These are phyloP conservation scores for Sminthurides aquaticus DNA, from an alignment of 2,888 invertebrate species.

Conservation along the genomic window DNA sequence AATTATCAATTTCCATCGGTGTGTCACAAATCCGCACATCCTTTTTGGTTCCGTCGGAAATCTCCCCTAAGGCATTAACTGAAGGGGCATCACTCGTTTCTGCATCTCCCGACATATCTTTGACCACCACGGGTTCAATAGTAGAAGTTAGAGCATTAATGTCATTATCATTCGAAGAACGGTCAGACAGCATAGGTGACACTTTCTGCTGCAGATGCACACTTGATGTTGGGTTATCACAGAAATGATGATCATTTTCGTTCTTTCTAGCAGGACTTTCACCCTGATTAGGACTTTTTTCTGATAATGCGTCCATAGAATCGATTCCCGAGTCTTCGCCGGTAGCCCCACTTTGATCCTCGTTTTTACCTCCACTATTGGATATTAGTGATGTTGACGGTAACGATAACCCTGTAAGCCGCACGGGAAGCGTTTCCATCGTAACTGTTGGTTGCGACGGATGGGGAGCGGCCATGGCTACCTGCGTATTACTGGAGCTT, in stretches of 20 bases:
- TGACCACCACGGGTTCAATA: neutral
- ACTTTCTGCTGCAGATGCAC: conserved; percentile 9
- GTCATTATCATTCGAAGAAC: conserved; percentile 3
- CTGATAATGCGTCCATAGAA: conserved; percentile 87
- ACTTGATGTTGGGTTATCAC: conserved; percentile 22
- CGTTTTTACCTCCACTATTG: conserved; percentile 18
- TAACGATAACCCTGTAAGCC: conserved; percentile 15
- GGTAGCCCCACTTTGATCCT: conserved; percentile 48
- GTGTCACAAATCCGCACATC: too few relatives aligned
- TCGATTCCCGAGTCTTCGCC: conserved; percentile 88
- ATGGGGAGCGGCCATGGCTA: conserved; percentile 21
- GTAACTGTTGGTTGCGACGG: conserved; percentile 1
- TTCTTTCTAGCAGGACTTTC: conserved; percentile 54
- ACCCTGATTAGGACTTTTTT: conserved; percentile 83
- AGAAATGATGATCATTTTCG: conserved; percentile 45
- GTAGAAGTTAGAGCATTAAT: neutral
- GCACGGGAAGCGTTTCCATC: conserved; percentile 1
- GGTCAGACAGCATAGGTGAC: conserved; percentile 8
- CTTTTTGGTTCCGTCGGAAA: too few relatives aligned
- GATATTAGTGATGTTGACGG: conserved; percentile 4
- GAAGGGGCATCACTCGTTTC: too few relatives aligned
- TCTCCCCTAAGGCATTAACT: too few relatives aligned
- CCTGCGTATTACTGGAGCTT: neutral
- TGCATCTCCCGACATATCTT: too few relatives aligned
- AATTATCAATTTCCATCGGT: too few relatives aligned